phyloP scores from a whole-genome alignment of 2,797 vertebrate species.

The Clamator glandarius region DNA sequence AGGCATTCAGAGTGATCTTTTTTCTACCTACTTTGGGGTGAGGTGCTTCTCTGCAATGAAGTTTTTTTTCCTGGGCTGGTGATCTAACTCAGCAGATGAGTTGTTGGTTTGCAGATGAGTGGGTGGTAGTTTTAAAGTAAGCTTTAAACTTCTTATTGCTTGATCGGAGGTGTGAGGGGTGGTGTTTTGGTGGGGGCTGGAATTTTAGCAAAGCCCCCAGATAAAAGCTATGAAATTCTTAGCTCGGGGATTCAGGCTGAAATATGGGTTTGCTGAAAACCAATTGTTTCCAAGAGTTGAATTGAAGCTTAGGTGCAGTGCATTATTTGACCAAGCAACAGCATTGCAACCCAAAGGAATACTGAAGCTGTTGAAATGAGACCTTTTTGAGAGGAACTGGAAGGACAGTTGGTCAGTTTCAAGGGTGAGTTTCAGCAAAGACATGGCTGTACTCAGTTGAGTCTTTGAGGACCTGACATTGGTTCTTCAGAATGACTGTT shows the following conservation, averaged over 20 bases:
- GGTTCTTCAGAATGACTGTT: background rate
- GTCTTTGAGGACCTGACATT: background rate
- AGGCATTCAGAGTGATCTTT: background rate
- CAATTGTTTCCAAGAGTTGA: background rate
- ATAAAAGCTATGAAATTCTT: conserved; percentile 19
- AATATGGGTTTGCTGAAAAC: background rate
- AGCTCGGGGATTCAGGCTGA: background rate
- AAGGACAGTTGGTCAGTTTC: background rate
- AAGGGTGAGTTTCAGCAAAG: background rate
- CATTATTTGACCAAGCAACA: background rate
- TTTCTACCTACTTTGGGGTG: background rate
- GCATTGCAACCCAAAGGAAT: background rate
- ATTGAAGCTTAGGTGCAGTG: background rate
- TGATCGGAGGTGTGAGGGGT: background rate
- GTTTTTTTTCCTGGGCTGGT: background rate
- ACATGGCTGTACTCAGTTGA: background rate
- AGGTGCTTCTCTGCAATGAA: background rate
- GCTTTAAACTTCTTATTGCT: conserved; percentile 40
- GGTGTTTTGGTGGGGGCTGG: background rate
- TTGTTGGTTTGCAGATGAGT: background rate
- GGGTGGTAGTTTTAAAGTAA: background rate
- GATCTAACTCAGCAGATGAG: background rate
- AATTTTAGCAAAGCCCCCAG: background rate
- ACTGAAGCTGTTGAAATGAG: background rate
- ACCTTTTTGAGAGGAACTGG: background rate